phyloP scores from a whole-genome alignment of 2,888 invertebrate species.

The Acleris holmiana region DNA sequence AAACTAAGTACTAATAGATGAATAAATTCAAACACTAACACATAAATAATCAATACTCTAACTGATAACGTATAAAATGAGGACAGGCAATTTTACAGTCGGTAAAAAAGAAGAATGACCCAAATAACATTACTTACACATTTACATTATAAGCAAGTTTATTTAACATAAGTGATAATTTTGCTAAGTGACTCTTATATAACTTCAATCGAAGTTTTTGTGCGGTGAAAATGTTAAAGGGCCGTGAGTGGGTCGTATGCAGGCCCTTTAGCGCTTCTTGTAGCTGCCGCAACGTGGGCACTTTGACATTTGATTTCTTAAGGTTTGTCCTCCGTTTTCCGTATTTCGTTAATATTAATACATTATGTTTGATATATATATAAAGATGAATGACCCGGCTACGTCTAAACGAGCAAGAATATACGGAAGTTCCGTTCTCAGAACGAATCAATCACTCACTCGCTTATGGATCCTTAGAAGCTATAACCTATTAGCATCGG shows the following conservation, averaged over 20 bases:
- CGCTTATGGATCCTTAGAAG: slow-evolving; percentile 38
- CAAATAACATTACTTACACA: too few species aligned
- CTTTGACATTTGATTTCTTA: neutral
- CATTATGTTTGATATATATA: too few species aligned
- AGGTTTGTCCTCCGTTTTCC: too few species aligned
- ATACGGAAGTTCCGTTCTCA: slow-evolving; percentile 17
- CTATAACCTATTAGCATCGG: slow-evolving; percentile 36
- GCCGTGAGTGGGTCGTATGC: slow-evolving; percentile 22
- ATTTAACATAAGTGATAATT: slow-evolving; percentile 27
- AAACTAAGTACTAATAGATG: too few species aligned
- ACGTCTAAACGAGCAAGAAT: neutral
- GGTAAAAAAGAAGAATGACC: too few species aligned
- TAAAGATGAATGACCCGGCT: too few species aligned
- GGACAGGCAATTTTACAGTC: too few species aligned
- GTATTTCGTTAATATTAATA: too few species aligned
- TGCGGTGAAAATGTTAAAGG: slow-evolving; percentile 31
- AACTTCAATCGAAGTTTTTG: slow-evolving; percentile 26
- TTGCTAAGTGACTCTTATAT: slow-evolving; percentile 29
- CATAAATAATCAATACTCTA: too few species aligned
- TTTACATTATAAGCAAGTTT: slow-evolving; percentile 12
- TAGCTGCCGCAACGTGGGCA: neutral
- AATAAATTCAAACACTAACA: too few species aligned
- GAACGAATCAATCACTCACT: slow-evolving; percentile 16
- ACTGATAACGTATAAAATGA: too few species aligned
- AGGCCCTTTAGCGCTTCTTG: slow-evolving; percentile 1